These are phyloP conservation scores for Taphrorychus bicolor DNA, from an alignment of 2,888 invertebrate species.

Conservation along the genomic window DNA sequence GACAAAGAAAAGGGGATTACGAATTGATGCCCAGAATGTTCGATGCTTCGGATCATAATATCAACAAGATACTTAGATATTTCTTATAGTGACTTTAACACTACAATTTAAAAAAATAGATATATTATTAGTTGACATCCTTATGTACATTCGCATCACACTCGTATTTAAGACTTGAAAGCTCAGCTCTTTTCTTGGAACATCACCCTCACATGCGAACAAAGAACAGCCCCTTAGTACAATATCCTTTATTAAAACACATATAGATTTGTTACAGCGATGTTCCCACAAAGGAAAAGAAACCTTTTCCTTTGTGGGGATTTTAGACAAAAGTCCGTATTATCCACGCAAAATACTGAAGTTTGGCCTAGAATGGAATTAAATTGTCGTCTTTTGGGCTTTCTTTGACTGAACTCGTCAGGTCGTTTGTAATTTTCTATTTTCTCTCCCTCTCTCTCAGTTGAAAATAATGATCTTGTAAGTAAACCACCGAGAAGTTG, in stretches of 20 bases:
- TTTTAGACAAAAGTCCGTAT: not conserved
- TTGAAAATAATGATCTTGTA: not conserved
- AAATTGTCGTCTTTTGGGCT: not conserved
- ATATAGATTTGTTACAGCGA: not conserved
- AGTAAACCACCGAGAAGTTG: not conserved
- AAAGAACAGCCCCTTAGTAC: not conserved
- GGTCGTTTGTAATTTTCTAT: not conserved
- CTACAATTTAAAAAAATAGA: no score
- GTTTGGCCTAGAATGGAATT: not conserved
- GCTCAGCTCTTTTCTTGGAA: not conserved
- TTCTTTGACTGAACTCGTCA: not conserved
- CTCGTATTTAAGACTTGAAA: no score
- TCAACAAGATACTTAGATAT: no score
- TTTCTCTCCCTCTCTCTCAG: not conserved
- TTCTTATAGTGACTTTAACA: no score
- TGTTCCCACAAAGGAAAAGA: not conserved
- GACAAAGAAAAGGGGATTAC: no score
- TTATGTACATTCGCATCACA: no score
- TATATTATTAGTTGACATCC: no score
- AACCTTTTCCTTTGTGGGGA: not conserved
- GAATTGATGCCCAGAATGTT: no score
- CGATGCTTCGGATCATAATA: no score
- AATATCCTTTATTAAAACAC: not conserved
- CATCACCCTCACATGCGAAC: not conserved
- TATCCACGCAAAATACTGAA: not conserved